Evolutionary conservation across 2,888 invertebrate genomes (phyloP).

Genomic region (Drosophila putrida): DNA sequence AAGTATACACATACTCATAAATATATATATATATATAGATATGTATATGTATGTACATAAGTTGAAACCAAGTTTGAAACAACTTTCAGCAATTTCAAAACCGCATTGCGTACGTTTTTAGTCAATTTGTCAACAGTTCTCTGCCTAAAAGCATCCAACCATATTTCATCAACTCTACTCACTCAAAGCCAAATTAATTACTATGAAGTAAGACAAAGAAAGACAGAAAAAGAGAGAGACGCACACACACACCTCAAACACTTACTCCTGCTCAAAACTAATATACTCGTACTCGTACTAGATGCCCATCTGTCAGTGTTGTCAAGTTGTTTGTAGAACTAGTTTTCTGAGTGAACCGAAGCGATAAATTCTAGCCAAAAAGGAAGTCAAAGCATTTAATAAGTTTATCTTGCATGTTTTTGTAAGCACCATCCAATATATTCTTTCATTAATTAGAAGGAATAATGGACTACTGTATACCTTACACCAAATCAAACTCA

Average conservation of each 20-base stretch:
- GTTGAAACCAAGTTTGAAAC: conserved; percentile 1
- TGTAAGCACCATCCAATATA: too few species aligned
- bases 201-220: conserved; percentile 2
- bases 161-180: conserved; percentile 50
- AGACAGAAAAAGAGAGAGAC: neutral
- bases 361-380: neutral
- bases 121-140: conserved; percentile 51
- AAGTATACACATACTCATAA: conserved; percentile 1
- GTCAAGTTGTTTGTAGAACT: conserved; percentile 4
- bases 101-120: conserved; percentile 43
- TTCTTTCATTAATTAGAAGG: too few species aligned
- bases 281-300: neutral
- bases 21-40: conserved; percentile 1
- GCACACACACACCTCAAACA: conserved; percentile 2
- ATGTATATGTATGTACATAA: conserved; percentile 1
- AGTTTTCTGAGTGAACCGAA: neutral
- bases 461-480: too few species aligned
- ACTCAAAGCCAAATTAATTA: conserved; percentile 72
- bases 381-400: too few species aligned
- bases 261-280: conserved; percentile 2
- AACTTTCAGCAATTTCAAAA: conserved; percentile 21
- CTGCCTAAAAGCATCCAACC: conserved; percentile 46
- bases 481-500: too few species aligned
- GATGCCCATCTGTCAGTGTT: conserved; percentile 12
- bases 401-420: too few species aligned